These are phyloP conservation scores for Acridotheres tristis DNA, from an alignment of 2,797 vertebrate species.

Conservation along the genomic window DNA sequence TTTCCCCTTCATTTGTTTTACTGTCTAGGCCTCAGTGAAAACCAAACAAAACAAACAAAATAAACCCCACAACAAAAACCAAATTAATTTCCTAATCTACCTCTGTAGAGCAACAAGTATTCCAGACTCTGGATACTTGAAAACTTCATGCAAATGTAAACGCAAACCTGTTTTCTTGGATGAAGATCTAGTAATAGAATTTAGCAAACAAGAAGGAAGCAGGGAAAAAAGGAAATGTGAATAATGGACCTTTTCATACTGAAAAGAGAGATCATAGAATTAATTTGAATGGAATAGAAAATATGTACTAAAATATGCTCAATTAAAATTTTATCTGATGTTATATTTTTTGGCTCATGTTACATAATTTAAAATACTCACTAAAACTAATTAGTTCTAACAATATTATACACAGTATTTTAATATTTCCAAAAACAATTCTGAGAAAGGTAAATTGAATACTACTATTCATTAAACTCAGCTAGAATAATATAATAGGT, in stretches of 20 bases:
- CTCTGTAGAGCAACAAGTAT: neutral
- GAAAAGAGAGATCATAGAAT: neutral
- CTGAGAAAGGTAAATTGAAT: neutral
- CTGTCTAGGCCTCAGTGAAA: neutral
- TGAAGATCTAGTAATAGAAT: conserved; percentile 9
- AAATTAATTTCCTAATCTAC: neutral
- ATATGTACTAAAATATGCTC: neutral
- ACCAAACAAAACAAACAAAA: neutral
- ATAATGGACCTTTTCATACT: neutral
- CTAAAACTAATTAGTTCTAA: neutral
- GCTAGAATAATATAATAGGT: neutral
- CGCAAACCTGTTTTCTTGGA: neutral
- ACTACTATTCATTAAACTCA: neutral
- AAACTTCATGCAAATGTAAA: neutral
- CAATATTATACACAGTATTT: neutral
- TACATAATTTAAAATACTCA: neutral
- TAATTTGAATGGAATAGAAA: neutral
- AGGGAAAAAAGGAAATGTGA: neutral
- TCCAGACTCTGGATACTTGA: neutral
- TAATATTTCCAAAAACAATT: neutral
- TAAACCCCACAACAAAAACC: neutral
- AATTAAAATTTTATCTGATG: neutral
- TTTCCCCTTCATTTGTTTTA: neutral
- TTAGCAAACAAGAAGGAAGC: conserved; percentile 12
- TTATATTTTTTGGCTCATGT: neutral